Percentiles rank a stretch among this genome's conserved stretches.
Conservation (phyloP, 2,113 vertebrate species). For the Bettongia penicillata region DNA sequence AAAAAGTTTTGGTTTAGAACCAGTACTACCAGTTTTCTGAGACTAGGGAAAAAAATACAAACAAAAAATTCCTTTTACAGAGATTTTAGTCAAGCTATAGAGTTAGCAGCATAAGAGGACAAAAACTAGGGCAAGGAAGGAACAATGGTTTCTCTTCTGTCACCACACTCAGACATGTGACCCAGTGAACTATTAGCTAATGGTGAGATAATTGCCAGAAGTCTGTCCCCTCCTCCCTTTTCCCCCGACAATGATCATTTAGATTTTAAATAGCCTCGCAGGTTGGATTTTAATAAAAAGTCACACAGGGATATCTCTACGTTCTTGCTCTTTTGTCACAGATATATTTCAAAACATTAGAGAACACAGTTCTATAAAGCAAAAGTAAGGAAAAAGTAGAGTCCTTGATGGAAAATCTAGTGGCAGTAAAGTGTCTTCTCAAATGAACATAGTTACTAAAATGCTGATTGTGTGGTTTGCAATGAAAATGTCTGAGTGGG, state of each 20-base stretch:
- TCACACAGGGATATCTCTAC: background rate
- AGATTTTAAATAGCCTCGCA: conserved; percentile 60
- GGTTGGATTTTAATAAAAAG: conserved; percentile 50
- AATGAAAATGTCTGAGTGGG: background rate
- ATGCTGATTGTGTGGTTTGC: background rate
- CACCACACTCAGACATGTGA: background rate
- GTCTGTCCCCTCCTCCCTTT: background rate
- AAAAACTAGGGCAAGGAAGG: conserved; percentile 41
- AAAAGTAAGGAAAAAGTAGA: background rate
- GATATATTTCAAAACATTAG: conserved; percentile 29
- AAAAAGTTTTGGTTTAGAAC: conserved; percentile 64
- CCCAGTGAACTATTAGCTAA: conserved; percentile 66
- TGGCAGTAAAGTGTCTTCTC: background rate
- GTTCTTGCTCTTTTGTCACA: background rate
- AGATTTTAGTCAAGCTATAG: conserved; percentile 37
- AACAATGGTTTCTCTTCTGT: background rate
- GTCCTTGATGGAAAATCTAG: background rate
- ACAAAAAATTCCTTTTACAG: conserved; percentile 54
- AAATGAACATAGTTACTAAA: background rate
- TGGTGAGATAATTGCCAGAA: conserved; percentile 51
- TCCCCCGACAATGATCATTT: conserved; percentile 4
- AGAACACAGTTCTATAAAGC: background rate
- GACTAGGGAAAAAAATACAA: conserved; percentile 52
- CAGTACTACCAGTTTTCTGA: conserved; percentile 70
- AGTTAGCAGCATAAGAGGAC: background rate